Conservation (phyloP, 2,113 vertebrate genomes). For the Elgaria multicarinata region DNA sequence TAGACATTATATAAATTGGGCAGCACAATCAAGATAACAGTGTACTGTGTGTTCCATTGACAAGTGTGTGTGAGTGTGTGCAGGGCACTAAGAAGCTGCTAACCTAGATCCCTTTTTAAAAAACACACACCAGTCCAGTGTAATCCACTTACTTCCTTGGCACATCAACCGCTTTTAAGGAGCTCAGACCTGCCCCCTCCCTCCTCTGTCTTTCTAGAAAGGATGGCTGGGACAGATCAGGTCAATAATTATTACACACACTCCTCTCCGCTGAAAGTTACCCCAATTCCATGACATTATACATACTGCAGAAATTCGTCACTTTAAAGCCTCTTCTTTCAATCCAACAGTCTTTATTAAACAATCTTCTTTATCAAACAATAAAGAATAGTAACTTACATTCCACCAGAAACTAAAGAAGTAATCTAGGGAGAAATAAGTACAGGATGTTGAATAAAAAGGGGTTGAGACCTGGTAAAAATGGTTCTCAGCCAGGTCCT, state of each 20-base stretch:
- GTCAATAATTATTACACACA: neutral
- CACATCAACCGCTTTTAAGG: neutral
- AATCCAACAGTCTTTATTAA: too few species aligned
- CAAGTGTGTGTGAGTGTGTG: neutral
- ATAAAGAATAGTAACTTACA: too few species aligned
- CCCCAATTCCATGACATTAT: neutral
- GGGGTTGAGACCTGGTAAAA: too few species aligned
- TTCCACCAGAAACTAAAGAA: too few species aligned
- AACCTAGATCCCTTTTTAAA: neutral
- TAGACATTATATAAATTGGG: neutral
- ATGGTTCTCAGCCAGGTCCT: too few species aligned
- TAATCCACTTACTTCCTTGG: constrained; percentile 8
- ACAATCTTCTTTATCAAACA: too few species aligned
- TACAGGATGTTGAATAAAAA: too few species aligned
- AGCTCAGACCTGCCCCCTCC: neutral
- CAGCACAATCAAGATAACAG: neutral
- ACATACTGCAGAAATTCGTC: neutral
- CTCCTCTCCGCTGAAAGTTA: neutral
- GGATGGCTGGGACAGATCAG: neutral
- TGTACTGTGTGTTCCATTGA: neutral
- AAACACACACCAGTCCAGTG: neutral
- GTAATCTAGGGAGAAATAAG: too few species aligned
- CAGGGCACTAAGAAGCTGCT: neutral
- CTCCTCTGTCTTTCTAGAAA: neutral
- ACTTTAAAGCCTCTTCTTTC: too few species aligned